Evolutionary conservation across 2,888 invertebrate genomes (phyloP), one percentile per base, ranked within the genome.

Genomic region (Empis livida): DNA sequence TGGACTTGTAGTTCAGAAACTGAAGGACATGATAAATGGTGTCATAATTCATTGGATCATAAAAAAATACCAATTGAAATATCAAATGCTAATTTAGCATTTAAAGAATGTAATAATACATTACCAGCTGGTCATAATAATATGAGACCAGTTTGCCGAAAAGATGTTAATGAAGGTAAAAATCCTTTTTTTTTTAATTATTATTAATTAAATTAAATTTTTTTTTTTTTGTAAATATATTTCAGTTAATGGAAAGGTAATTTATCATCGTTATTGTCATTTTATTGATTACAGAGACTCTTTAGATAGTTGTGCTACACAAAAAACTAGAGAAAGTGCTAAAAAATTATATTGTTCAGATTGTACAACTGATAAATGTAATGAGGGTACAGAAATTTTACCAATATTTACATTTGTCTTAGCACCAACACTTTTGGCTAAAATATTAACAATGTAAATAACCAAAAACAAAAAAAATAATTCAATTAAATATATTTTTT

Each of bases 1-100:
- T 66, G 67, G 62, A 65, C 65, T 42, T 66, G 65, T 48, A 63
- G 66, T 49, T 66, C 65, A 10, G 62, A 62, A 42, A 67, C 67
- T 43, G 51, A 57, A 15, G 67, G 64, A 1, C 56, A 66, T 37
- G 67, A 65, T 50, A 56, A 64, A 32, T 66, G 67, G 44, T 66
- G 65, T 40, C 64, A 58, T 40, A 55, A 54, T 5, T 58, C 58
- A 46, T 66, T 66, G 47, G 58, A 60, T 47, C 62, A 67, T 55
- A 60, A 59, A 38, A 60, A 54, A 32, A 61, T 66, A 43, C 67
- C 65, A 10, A 58, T 59, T 2, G 45, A 53, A 8, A 41, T 59
- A 43, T 61, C 17, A 60, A 55, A 47, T 59, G 57, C 20, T 62
- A 64, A 13, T 59, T 65, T 4, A 67, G 59, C 47, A 54, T 64